phyloP scores from a whole-genome alignment of 2,888 invertebrate genomes.

The Eristalinus aeneus region DNA sequence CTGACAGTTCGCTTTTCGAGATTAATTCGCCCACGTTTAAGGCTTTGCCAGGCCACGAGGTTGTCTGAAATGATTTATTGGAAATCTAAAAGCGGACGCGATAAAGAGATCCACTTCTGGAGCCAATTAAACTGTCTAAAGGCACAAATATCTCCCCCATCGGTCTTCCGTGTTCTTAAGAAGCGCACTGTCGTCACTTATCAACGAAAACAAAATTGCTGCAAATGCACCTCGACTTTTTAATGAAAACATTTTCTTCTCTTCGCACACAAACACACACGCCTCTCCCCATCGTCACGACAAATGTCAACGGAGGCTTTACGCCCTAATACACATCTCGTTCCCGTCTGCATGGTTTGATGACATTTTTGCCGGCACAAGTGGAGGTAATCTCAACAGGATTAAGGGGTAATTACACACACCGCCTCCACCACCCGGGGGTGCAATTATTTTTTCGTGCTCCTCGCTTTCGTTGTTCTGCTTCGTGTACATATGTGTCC shows the following conservation, averaged over 20 bases:
- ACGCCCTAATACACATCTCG: conserved; percentile 61
- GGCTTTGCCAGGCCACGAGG: background rate
- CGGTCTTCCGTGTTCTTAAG: background rate
- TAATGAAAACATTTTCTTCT: conserved; percentile 48
- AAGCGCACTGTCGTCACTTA: conserved; percentile 16
- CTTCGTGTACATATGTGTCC: background rate
- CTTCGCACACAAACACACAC: background rate
- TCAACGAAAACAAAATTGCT: conserved; percentile 29
- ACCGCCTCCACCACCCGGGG: conserved; percentile 25
- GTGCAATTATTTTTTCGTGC: conserved; percentile 10
- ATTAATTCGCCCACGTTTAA: background rate
- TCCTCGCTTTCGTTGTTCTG: background rate
- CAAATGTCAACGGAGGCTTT: conserved; percentile 59
- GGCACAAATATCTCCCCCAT: background rate
- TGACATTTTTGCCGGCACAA: conserved; percentile 59
- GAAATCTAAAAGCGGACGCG: background rate
- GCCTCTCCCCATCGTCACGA: conserved; percentile 25
- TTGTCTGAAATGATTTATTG: background rate
- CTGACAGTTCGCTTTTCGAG: background rate
- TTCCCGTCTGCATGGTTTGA: conserved; percentile 54
- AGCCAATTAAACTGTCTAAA: conserved; percentile 10
- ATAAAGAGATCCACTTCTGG: conserved; percentile 2
- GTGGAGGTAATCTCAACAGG: conserved; percentile 68
- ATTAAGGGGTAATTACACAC: conserved; percentile 69
- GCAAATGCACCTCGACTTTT: conserved; percentile 39